Evolutionary conservation across 2,797 vertebrate species (phyloP).

Genomic region (Pseudomugil tenellus): DNA sequence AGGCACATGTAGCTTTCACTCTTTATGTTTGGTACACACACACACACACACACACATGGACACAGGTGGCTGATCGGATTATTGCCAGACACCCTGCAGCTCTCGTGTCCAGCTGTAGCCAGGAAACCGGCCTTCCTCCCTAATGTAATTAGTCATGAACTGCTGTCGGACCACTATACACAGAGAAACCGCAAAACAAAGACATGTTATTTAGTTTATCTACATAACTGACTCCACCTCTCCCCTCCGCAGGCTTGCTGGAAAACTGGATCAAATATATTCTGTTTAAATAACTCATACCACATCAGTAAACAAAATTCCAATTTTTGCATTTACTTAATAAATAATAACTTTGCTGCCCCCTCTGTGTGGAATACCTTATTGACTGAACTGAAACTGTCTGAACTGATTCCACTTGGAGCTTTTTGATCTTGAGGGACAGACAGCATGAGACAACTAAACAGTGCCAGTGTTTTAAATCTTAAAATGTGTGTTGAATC

Average conservation of each 20-base stretch:
- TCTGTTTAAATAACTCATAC: background rate
- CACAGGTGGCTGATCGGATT: slow-evolving; percentile 44
- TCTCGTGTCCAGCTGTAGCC: slow-evolving; percentile 35
- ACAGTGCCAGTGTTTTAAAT: no score
- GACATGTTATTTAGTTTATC: slow-evolving; percentile 3
- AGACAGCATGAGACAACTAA: no score
- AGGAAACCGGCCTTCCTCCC: slow-evolving; percentile 23
- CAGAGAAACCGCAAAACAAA: background rate
- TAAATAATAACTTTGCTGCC: no score
- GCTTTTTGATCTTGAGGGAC: no score
- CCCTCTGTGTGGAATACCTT: no score
- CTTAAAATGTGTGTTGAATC: no score
- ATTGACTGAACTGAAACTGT: no score
- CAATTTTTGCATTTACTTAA: no score
- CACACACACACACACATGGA: background rate
- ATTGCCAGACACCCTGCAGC: slow-evolving; percentile 28
- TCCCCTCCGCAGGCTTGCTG: background rate
- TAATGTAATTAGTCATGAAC: slow-evolving; percentile 41
- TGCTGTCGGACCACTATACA: slow-evolving; percentile 8
- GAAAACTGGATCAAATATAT: background rate
- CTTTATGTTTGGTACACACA: background rate
- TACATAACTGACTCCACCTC: background rate
- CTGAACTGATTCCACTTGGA: no score
- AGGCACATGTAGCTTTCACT: slow-evolving; percentile 2
- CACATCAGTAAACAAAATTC: background rate